phyloP scores from a whole-genome alignment of 1,140 invertebrate genomes.

The Drosophila bipectinata region DNA sequence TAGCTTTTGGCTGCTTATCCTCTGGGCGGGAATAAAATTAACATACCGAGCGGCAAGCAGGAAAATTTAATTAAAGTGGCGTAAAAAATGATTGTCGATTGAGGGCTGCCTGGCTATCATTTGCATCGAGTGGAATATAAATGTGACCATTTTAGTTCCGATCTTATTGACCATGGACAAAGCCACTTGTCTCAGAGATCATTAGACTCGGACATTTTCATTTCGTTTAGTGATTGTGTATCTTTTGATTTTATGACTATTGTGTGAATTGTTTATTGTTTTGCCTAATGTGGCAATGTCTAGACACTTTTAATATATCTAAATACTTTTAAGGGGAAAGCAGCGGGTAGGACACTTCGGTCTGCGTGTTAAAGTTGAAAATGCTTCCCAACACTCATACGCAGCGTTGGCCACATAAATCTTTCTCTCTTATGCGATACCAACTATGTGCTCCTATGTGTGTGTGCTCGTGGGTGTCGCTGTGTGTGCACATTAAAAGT shows the following conservation, averaged over 20 bases:
- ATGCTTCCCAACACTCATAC: conserved; percentile 62
- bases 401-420: conserved; percentile 67
- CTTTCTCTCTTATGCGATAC: conserved; percentile 36
- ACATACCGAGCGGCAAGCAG: conserved; percentile 35
- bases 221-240: conserved; percentile 19
- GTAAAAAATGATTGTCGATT: conserved; percentile 32
- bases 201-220: conserved; percentile 25
- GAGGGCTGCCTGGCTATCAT: conserved; percentile 14
- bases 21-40: conserved; percentile 42
- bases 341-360: conserved; percentile 22
- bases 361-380: conserved; percentile 65
- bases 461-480: background rate
- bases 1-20: conserved; percentile 5
- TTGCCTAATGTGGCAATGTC: conserved; percentile 60
- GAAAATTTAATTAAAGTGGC: conserved; percentile 56
- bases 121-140: conserved; percentile 37
- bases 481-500: conserved; percentile 71
- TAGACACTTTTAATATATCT: conserved; percentile 77
- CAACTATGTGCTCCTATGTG: conserved; percentile 22
- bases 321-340: conserved; percentile 26
- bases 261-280: conserved; percentile 48
- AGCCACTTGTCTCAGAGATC: conserved; percentile 4
- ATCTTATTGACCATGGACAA: conserved; percentile 30
- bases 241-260: conserved; percentile 33
- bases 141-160: conserved; percentile 22